These are phyloP conservation scores for Tetramorium simillimum DNA, from an alignment of 1,140 invertebrate genomes.

Conservation along the genomic window DNA sequence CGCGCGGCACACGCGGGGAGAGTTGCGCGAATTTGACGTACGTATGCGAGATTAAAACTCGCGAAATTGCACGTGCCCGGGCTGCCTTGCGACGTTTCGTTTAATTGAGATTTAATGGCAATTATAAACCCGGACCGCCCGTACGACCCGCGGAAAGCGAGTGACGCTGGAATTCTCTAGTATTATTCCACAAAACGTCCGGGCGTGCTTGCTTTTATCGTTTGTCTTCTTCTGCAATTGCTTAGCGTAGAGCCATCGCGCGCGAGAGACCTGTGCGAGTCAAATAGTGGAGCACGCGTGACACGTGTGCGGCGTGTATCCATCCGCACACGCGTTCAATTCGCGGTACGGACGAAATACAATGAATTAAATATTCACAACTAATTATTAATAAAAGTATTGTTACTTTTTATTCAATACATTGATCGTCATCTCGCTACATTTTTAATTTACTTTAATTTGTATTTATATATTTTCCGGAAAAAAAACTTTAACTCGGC, in stretches of 20 bases:
- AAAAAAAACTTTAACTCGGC: background rate
- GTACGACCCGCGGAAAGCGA: slow-evolving; percentile 12
- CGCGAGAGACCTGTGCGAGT: background rate
- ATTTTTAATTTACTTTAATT: background rate
- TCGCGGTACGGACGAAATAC: background rate
- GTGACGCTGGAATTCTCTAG: background rate
- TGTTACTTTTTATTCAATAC: background rate
- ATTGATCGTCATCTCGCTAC: background rate
- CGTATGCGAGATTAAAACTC: slow-evolving; percentile 55
- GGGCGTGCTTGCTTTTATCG: background rate
- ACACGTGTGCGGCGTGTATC: background rate
- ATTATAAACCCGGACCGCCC: slow-evolving; percentile 41
- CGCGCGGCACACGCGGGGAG: background rate
- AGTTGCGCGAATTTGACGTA: slow-evolving; percentile 31
- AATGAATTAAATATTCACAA: background rate
- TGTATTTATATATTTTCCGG: background rate
- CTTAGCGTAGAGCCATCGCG: background rate
- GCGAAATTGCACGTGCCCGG: slow-evolving; percentile 38
- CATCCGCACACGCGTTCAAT: background rate
- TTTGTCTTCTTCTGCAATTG: slow-evolving; percentile 30
- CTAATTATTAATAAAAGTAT: background rate
- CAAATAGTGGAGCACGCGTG: background rate
- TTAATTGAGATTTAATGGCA: slow-evolving; percentile 58
- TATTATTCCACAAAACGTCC: slow-evolving; percentile 31
- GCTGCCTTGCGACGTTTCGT: slow-evolving; percentile 35